Evolutionary conservation across 2,797 vertebrate genomes (phyloP), one percentile per base, ranked within the genome.

Genomic region (Bufotes viridis): DNA sequence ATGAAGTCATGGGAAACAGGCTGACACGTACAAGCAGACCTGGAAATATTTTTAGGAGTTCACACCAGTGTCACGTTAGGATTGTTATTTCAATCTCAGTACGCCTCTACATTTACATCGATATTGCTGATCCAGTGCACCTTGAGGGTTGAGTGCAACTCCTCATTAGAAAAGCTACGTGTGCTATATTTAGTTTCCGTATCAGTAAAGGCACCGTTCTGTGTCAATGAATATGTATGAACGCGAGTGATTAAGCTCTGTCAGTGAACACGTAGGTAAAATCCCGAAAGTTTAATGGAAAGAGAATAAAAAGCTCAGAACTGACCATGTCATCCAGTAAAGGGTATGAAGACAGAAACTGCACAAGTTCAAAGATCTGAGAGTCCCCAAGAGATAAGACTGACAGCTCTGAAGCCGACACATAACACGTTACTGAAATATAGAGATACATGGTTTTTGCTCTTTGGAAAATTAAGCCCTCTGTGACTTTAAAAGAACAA

Each of bases 211-310:
- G 29, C 85, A 87, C 63, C 26, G 14, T 60, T 61, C 78, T 72
- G 53, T 81, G 49, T 42, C 18, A 22, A 87, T 87, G 78, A 80
- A 87, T 87, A 87, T 87, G 65, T 87, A 87, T 87, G 85, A 81
- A 69, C 51, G 42, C 22, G 58, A 51, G 57, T 24, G 57, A 63
- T 63, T 85, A 42, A 63, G 34, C 63, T 74, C 22, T 85, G 83
- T 76, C 57, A 76, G 72, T 42, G 70, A 85, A 85, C 10, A 60
- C 20, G 53, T 42, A 13, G 5, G 9, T 65, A 81, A 51, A 63
- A 85, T 76, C 29, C 72, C 26, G 29, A 85, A 26, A 61, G 57
- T 42, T 60, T 75, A 29, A 24, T 15, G 49, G 20, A 74, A 18
- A 22, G 51, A 24, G 72, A 14, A 15, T 42, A 69, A 63, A 51